Evolutionary conservation across 92 coral and sea anemone species (phyloP).

Genomic region (Nematostella vectensis): DNA sequence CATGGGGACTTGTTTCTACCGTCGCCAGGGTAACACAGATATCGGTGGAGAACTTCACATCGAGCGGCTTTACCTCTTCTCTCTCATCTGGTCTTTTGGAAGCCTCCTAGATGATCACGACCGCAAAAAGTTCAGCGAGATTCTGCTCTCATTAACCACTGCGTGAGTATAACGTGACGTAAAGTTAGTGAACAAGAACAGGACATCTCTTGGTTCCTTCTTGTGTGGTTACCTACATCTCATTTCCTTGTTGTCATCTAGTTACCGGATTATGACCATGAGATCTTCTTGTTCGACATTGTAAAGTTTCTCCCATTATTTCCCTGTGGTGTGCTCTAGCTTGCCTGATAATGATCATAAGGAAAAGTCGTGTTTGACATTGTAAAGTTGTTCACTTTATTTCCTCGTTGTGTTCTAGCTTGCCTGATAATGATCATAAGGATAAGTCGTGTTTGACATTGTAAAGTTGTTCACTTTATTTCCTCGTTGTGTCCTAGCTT

Average conservation of each 20-base stretch:
- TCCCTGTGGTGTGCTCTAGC: no score
- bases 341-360: no score
- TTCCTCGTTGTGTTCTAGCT: no score
- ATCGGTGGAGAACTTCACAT: constrained; percentile 92
- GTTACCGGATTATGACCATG: not conserved
- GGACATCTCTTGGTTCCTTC: not conserved
- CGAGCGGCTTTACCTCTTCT: constrained; percentile 86
- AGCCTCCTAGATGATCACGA: constrained; percentile 74
- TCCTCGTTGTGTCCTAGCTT: no score
- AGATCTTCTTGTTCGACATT: not conserved
- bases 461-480: no score
- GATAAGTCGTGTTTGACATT: no score
- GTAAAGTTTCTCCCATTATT: no score
- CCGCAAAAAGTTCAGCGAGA: constrained; percentile 72
- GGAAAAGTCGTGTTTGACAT: no score
- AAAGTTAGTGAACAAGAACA: not conserved
- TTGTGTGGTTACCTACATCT: not conserved
- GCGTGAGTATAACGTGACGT: constrained; percentile 49
- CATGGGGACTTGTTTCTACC: no score
- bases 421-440: constrained; percentile 98
- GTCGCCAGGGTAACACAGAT: constrained; percentile 79
- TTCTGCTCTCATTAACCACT: constrained; percentile 74
- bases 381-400: no score
- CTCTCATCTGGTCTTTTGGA: constrained; percentile 95
- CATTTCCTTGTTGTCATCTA: no score